Base-by-base conservation (phyloP, 2,888 invertebrate species). In the Coelinius sp. region DNA sequence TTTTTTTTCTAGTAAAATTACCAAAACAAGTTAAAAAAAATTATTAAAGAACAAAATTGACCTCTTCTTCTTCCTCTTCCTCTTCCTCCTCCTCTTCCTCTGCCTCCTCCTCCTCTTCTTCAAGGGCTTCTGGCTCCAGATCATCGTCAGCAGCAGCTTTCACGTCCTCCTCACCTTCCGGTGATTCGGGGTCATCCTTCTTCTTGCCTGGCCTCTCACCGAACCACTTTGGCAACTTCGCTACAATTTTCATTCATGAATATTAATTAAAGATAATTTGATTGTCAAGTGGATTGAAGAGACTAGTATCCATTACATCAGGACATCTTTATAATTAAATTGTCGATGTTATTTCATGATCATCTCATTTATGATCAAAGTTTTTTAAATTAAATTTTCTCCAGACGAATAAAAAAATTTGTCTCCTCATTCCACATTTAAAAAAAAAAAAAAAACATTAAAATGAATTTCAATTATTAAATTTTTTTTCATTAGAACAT, bases 141-240 rank as follows among this genome's bases (percentile, higher is more conserved):
- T 94, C 93, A 77, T 92, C 92, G 77, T 93, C 93, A 74, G 91
- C 93, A 78, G 91, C 92, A 78, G 91, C 93, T 91, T 94, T 94
- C 85, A 93, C 93, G 88, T 94, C 94, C 86, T 95, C 95, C 88
- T 96, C 96, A 82, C 95, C 97, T 84, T 96, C 97, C 76, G 97
- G 97, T 84, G 96, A 94, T 80, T 96, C 96, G 79, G 93, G 93
- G 79, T 95, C 96, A 79, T 94, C 96, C 88, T 93, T 89, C 91
- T 96, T 97, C 90, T 95, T 96, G 91, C 96, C 96, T 80, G 96
- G 96, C 89, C 96, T 92, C 90, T 97, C 97, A 84, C 97, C 96
- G 92, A 96, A 96, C 97, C 97, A 97, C 90, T 96, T 97, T 84
- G 96, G 96, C 90, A 97, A 91, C 92, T 94, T 94, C 91, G 96